These are phyloP conservation scores for Euthynnus affinis DNA, from an alignment of 2,797 vertebrate species.

Conservation along the genomic window DNA sequence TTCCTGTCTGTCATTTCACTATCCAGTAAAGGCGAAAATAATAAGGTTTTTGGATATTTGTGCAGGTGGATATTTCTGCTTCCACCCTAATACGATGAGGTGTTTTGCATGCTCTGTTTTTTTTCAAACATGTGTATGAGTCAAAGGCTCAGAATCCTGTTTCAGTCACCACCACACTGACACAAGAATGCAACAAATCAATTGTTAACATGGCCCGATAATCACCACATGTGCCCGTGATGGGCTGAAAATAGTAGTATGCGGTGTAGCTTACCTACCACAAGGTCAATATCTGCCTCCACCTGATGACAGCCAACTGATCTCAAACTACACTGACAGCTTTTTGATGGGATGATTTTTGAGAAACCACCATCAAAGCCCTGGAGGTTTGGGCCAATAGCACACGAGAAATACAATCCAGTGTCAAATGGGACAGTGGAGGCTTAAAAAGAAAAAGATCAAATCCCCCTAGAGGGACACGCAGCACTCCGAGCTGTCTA, in stretches of 20 bases:
- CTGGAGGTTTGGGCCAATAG: slow-evolving; percentile 61
- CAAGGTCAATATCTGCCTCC: slow-evolving; percentile 78
- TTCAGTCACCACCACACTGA: slow-evolving; percentile 3
- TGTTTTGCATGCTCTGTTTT: neutral
- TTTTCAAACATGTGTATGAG: neutral
- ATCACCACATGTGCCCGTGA: slow-evolving; percentile 45
- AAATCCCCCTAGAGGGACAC: slow-evolving; percentile 36
- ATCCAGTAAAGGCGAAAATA: too few species aligned
- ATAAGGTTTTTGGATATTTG: neutral
- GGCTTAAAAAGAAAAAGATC: slow-evolving; percentile 36
- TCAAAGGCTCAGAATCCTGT: slow-evolving; percentile 9
- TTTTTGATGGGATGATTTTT: slow-evolving; percentile 80
- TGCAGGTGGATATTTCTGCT: neutral
- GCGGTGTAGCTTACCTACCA: slow-evolving; percentile 66
- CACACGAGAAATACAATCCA: slow-evolving; percentile 75
- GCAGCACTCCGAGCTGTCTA: slow-evolving; percentile 39
- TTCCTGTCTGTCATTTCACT: too few species aligned
- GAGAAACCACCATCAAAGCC: slow-evolving; percentile 70
- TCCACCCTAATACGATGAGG: neutral
- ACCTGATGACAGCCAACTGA: slow-evolving; percentile 68
- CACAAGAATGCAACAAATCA: slow-evolving; percentile 50
- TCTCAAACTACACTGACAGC: slow-evolving; percentile 74
- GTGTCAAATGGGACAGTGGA: slow-evolving; percentile 70
- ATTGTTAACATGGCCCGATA: slow-evolving; percentile 41
- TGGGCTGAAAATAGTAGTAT: slow-evolving; percentile 56